A percentile compares a stretch with the other conserved stretches of the same genome.
These are phyloP conservation scores for Azemiops feae DNA, from an alignment of 2,113 vertebrate species.

Conservation along the genomic window DNA sequence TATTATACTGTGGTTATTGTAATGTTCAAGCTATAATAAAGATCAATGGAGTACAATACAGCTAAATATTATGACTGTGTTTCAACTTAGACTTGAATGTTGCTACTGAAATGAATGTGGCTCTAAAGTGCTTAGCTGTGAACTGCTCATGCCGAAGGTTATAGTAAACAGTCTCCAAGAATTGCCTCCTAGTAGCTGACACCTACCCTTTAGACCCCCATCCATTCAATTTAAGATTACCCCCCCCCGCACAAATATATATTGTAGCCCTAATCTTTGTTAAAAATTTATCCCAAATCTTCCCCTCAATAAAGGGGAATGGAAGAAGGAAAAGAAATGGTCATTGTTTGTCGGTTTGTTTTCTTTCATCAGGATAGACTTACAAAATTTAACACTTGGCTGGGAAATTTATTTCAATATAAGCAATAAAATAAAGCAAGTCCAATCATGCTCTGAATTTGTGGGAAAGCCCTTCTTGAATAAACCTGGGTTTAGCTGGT, in stretches of 20 bases:
- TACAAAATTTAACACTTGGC: not conserved
- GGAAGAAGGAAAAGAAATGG: not conserved
- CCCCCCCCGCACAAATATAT: not conserved
- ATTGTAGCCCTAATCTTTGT: not conserved
- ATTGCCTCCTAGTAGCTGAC: not conserved
- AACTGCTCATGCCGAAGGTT: not conserved
- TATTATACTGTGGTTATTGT: not conserved
- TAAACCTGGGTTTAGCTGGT: not conserved
- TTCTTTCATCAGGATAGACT: not conserved
- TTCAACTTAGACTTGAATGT: not conserved
- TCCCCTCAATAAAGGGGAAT: not conserved
- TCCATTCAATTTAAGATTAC: not conserved
- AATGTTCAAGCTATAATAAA: not conserved
- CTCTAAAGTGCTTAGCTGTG: not conserved
- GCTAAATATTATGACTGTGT: not conserved
- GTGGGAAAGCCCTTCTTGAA: not conserved
- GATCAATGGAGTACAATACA: not conserved
- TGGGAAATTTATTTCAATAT: not conserved
- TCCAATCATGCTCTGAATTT: not conserved
- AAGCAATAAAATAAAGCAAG: not conserved
- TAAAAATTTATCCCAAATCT: not conserved
- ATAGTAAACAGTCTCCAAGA: not conserved
- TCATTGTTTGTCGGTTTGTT: not conserved
- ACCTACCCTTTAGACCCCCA: not conserved
- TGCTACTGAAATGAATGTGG: not conserved